These are phyloP conservation scores for Chirona hameri DNA, from an alignment of 2,888 invertebrate species.

Conservation along the genomic window DNA sequence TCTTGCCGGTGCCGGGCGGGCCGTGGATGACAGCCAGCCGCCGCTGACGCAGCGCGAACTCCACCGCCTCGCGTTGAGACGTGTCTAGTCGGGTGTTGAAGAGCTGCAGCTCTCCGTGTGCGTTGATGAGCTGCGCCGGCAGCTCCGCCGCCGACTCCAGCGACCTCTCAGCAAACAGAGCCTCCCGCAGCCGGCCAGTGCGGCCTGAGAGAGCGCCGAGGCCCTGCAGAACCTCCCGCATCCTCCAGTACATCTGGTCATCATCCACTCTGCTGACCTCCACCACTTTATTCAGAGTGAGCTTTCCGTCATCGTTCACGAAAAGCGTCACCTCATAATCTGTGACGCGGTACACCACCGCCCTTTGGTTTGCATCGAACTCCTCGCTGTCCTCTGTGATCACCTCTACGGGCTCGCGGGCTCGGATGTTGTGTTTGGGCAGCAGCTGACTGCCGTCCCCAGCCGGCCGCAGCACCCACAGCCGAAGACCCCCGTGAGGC, in stretches of 20 bases:
- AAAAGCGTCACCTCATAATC: background rate
- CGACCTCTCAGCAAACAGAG: conserved; percentile 48
- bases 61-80: conserved; percentile 53
- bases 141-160: conserved; percentile 28
- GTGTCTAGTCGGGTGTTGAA: conserved; percentile 45
- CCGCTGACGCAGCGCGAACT: conserved; percentile 51
- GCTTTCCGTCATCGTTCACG: background rate
- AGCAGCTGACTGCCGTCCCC: background rate
- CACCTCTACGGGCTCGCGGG: background rate
- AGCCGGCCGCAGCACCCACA: background rate
- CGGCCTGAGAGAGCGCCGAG: background rate
- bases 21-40: conserved; percentile 56
- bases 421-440: background rate
- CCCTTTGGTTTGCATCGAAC: background rate
- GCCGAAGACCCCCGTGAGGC: background rate
- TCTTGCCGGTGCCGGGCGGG: conserved; percentile 58
- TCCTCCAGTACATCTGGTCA: background rate
- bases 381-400: background rate
- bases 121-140: conserved; percentile 34
- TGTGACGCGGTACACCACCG: background rate
- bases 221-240: background rate
- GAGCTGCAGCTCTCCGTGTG: conserved; percentile 32
- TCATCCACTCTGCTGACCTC: background rate
- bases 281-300: background rate
- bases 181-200: conserved; percentile 32